Percentiles rank a stretch among this genome's conserved stretches.
phyloP scores from a whole-genome alignment of 2,888 invertebrate species.

The Andricus quercusramuli region DNA sequence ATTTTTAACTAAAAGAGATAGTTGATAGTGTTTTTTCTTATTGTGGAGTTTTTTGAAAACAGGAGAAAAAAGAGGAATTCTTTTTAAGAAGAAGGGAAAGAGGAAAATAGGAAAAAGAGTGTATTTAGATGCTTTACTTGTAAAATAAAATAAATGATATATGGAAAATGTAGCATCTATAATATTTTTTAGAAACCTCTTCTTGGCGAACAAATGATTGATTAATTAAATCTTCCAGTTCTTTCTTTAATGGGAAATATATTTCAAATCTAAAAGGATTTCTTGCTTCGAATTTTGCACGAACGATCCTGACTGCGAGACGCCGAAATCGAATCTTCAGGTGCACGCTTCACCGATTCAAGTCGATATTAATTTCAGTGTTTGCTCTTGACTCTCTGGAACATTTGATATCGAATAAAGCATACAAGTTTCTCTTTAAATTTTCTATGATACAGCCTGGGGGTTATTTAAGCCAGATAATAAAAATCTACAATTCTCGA shows the following conservation, averaged over 20 bases:
- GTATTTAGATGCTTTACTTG: too few species aligned
- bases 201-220: not conserved
- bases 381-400: not conserved
- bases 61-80: too few species aligned
- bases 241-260: not conserved
- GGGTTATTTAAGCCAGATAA: not conserved
- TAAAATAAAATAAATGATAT: too few species aligned
- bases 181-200: too few species aligned
- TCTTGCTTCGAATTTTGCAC: not conserved
- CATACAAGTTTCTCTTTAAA: slow-evolving; percentile 1
- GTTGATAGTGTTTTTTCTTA: too few species aligned
- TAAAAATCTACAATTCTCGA: not conserved
- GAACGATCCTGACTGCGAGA: not conserved
- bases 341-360: slow-evolving; percentile 15
- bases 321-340: slow-evolving; percentile 23
- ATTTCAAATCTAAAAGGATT: not conserved
- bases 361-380: slow-evolving; percentile 29
- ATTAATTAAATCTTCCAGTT: not conserved
- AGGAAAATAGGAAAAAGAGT: too few species aligned
- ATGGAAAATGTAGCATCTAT: too few species aligned
- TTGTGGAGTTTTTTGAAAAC: too few species aligned
- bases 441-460: not conserved
- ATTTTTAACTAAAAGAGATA: too few species aligned
- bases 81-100: too few species aligned
- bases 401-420: not conserved